Percentiles rank a stretch among this genome's conserved stretches.
phyloP scores from a whole-genome alignment of 2,888 invertebrate species.

The Aphidoletes aphidimyza region DNA sequence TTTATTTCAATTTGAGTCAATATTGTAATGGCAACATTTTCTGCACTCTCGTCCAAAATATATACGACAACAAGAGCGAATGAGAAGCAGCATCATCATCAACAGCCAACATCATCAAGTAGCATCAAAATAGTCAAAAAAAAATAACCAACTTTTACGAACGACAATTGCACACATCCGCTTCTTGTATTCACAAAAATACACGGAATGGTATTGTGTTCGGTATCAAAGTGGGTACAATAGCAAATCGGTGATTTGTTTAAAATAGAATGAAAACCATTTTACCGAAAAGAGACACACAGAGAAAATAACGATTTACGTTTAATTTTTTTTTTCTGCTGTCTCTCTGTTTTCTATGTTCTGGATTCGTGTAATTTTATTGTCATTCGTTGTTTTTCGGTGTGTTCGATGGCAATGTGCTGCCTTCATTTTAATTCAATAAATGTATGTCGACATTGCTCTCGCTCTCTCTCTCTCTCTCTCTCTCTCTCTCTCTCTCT shows the following conservation, averaged over 20 bases:
- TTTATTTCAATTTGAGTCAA: not conserved
- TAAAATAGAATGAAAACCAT: constrained; percentile 40
- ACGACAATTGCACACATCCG: constrained; percentile 48
- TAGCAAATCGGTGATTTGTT: constrained; percentile 36
- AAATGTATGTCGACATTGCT: constrained; percentile 12
- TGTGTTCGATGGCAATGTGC: not conserved
- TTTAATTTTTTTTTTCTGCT: not conserved
- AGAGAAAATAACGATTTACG: constrained; percentile 28
- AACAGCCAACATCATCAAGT: too few relatives aligned
- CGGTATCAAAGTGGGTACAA: not conserved
- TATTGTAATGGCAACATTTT: constrained; percentile 3
- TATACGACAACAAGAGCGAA: not conserved
- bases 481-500: too few relatives aligned
- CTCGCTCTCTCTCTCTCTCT: too few relatives aligned
- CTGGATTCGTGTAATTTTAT: not conserved
- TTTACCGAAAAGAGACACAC: too few relatives aligned
- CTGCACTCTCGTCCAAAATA: constrained; percentile 2
- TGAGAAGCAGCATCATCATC: too few relatives aligned
- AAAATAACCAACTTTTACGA: not conserved
- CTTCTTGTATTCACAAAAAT: not conserved
- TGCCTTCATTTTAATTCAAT: constrained; percentile 21
- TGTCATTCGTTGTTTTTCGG: not conserved
- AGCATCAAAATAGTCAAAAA: not conserved
- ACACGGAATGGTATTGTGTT: not conserved
- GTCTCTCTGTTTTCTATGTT: not conserved